Conservation (phyloP, 2,888 invertebrate genomes). For the Spilarctia lutea region DNA sequence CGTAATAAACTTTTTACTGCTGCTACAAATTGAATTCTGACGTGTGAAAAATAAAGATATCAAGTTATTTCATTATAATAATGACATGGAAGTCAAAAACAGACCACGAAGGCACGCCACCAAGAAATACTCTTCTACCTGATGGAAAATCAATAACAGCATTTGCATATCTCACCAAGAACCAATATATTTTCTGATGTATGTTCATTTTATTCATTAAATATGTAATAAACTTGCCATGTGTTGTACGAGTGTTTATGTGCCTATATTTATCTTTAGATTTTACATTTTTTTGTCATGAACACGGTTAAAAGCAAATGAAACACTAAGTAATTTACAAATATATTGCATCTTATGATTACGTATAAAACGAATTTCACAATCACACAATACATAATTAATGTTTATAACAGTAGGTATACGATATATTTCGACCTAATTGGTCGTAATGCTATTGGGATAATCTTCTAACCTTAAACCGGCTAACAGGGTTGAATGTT, state of each 20-base stretch:
- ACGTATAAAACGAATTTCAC: neutral
- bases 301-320: neutral
- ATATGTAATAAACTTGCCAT: slow-evolving; percentile 13
- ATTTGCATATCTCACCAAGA: slow-evolving; percentile 60
- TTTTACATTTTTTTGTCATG: neutral
- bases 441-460: neutral
- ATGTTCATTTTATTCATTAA: slow-evolving; percentile 48
- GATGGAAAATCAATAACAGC: slow-evolving; percentile 63
- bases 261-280: neutral
- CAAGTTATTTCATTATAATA: slow-evolving; percentile 39
- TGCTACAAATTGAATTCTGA: neutral
- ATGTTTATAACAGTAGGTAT: too few species aligned
- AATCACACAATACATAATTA: neutral
- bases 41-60: slow-evolving; percentile 13
- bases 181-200: slow-evolving; percentile 37
- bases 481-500: neutral
- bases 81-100: slow-evolving; percentile 39
- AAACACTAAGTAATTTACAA: neutral
- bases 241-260: neutral
- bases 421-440: neutral
- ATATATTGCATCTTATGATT: too few species aligned
- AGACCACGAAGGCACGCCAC: slow-evolving; percentile 39
- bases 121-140: slow-evolving; percentile 46
- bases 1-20: neutral
- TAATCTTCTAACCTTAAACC: neutral